phyloP scores from a whole-genome alignment of 1,140 invertebrate genomes.

The Tetraneura akinire region DNA sequence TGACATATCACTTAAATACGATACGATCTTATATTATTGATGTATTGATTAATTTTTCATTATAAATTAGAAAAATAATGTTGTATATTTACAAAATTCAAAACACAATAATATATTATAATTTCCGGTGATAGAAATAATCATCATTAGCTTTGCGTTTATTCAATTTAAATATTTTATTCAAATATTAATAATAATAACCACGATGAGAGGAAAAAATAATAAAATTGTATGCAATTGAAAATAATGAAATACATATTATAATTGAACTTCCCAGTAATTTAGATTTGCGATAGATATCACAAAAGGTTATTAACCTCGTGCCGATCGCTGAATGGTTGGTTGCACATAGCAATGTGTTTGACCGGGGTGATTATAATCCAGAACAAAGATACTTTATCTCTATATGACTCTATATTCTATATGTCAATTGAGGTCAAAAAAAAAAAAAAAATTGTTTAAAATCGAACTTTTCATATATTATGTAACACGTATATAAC shows the following conservation, averaged over 20 bases:
- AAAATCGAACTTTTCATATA: neutral
- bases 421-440: neutral
- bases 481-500: too few relatives aligned
- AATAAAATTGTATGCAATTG: neutral
- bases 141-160: too few relatives aligned
- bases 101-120: too few relatives aligned
- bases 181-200: neutral
- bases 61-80: too few relatives aligned
- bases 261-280: conserved; percentile 11
- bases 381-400: conserved; percentile 19
- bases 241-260: conserved; percentile 7
- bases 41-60: too few relatives aligned
- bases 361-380: conserved; percentile 38
- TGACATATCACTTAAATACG: too few relatives aligned
- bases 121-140: too few relatives aligned
- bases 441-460: neutral
- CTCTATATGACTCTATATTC: too few relatives aligned
- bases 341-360: conserved; percentile 2
- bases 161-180: too few relatives aligned
- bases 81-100: too few relatives aligned
- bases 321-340: conserved; percentile 28
- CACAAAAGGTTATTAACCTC: conserved; percentile 22
- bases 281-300: conserved; percentile 2
- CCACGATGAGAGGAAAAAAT: neutral
- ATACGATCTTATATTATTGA: too few relatives aligned